Base-by-base conservation (phyloP, 2,888 invertebrate genomes). In the Drosophila recens region DNA sequence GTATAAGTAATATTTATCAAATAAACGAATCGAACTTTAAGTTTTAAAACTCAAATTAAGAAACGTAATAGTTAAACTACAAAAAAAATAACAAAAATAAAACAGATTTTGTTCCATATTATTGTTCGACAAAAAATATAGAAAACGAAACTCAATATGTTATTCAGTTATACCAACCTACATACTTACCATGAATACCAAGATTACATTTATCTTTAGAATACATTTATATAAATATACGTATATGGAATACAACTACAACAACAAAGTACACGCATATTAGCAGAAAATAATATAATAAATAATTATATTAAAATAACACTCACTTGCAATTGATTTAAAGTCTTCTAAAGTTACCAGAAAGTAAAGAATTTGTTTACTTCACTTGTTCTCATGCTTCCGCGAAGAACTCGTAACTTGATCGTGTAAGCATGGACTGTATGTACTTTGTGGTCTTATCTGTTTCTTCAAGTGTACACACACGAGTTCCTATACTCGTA, bases 251-350 rank as follows among this genome's bases (percentile, higher is more conserved):
- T 65, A 72, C 66, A 72, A 74, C 58, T 67, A 61, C 49, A 72
- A 82, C 72, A 87, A 72, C 75, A 89, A 74, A 71, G 68, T 79
- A 86, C 87, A 73, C 67, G 77, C 87, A 89, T 87, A 89, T 72
- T 84, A 85, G 89, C 89, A 82, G 67, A 87, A 79, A 79, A 79
- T 74, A 79, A 75, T 71, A 46, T 67, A 87, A 77, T 82, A 89
- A 72, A 80, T 79, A 71, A 84, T 66, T 49, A 53, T 74, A 78
- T 61, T 67, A 52, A 65, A 45, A 20, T 33, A 52, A n/a, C 51
- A 23, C 15, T 11, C 2, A 4, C 6, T 51, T 42, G 27, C 8
- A n/a, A 45, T n/a, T 42, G 9, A 17, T 17, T 42, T 20, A 20
- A 17, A 48, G 3, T 42, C 17, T 10, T 15, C n/a, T 15, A 15